Evolutionary conservation across 2,797 vertebrate species (phyloP).

Genomic region (Danionella dracula): DNA sequence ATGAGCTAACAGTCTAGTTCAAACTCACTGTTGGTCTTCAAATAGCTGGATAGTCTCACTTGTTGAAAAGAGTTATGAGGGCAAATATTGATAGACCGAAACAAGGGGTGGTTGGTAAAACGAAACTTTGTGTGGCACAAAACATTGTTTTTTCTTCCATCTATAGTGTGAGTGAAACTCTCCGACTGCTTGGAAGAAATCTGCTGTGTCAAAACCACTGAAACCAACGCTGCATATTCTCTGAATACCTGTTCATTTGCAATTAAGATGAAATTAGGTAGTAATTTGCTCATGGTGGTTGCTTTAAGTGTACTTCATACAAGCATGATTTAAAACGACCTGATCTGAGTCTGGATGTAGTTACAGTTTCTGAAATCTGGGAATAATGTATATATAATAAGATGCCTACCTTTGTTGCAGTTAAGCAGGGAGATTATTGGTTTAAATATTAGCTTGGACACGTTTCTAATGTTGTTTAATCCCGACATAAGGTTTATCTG

Average conservation of each 20-base stretch:
- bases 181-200: not conserved
- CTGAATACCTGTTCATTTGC: not conserved
- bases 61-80: constrained; percentile 22
- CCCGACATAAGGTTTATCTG: too few species aligned
- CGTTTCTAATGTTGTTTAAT: too few species aligned
- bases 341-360: not conserved
- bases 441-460: too few species aligned
- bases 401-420: too few species aligned
- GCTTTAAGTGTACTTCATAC: not conserved
- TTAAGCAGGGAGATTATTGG: too few species aligned
- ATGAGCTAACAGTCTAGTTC: constrained; percentile 44
- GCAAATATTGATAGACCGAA: constrained; percentile 40
- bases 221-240: not conserved
- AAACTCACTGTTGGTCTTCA: constrained; percentile 29
- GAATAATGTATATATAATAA: too few species aligned
- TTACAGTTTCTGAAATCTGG: not conserved
- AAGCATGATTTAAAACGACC: not conserved
- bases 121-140: not conserved
- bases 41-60: constrained; percentile 30
- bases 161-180: not conserved
- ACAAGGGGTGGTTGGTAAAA: constrained; percentile 30
- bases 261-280: not conserved
- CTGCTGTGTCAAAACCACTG: not conserved
- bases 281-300: not conserved
- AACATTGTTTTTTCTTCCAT: not conserved